Evolutionary conservation across 2,113 vertebrate genomes (phyloP), one percentile per base, ranked within the genome.

Genomic region (Isurus oxyrinchus): DNA sequence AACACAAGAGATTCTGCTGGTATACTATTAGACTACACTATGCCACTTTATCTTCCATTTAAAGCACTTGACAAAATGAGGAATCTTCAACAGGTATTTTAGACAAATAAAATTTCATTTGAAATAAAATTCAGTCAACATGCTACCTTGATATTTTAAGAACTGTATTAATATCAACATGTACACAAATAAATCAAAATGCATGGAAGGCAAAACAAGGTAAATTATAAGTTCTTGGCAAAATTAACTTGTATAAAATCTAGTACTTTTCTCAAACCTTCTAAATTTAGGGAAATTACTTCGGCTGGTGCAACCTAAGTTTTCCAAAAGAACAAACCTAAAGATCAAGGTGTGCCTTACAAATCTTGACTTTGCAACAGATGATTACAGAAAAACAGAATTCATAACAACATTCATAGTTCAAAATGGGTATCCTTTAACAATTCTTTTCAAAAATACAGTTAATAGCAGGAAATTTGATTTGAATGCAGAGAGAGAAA

Each of bases 41-140:
- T 3, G 14, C 57, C 1, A 84, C 16, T 63, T 94, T 63, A 63
- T n/a, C 23, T 40, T 23, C 16, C 59, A 94, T 63, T 94, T 16
- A 94, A 94, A 94, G 59, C 90, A 63, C 35, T 94, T 23, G 59
- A 94, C 66, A 94, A n/a, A 44, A 66, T 16, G 40, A 5, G 13
- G 2, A 66, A 66, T 40, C n/a, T 94, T 94, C 90, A 94, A 94
- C 90, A 94, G 90, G 90, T 94, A 63, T 63, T 94, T 94, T 63
- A 23, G 7, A 0, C 90, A 63, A 63, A 94, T 23, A n/a, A 19
- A 63, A 44, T 40, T 59, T 40, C 19, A 63, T 63, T n/a, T 44
- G 35, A 59, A n/a, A 93, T 93, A 35, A n/a, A 93, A 66, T 94
- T 63, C 57, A 94, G n/a, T 23, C 90, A n/a, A n/a, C n/a, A n/a